Evolutionary conservation across 1,140 invertebrate species (phyloP).

Genomic region (Neodiprion fabricii): DNA sequence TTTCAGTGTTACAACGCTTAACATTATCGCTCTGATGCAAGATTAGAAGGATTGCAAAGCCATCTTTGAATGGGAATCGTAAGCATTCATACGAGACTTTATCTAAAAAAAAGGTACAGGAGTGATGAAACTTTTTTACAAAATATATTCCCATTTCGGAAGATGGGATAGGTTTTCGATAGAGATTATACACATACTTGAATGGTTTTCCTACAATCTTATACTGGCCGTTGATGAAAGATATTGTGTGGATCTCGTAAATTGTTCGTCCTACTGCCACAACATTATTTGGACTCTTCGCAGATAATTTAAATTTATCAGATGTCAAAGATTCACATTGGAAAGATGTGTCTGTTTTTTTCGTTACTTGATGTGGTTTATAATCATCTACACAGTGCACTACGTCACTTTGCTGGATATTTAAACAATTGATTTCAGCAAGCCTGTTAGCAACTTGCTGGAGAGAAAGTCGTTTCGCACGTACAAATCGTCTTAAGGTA

Average conservation of each 20-base stretch:
- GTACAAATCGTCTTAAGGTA: conserved; percentile 13
- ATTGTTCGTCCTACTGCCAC: background rate
- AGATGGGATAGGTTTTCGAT: background rate
- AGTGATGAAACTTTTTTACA: background rate
- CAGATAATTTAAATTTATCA: background rate
- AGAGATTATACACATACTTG: background rate
- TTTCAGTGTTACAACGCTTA: background rate
- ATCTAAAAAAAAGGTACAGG: background rate
- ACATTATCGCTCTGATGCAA: background rate
- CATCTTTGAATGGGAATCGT: background rate
- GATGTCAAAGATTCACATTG: background rate
- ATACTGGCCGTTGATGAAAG: background rate
- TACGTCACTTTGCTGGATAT: background rate
- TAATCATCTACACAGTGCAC: background rate
- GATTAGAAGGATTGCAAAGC: background rate
- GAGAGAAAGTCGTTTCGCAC: background rate
- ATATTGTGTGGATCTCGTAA: background rate
- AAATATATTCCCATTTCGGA: conserved; percentile 1
- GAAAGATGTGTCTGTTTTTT: background rate
- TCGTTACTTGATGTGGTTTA: background rate
- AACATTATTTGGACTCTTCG: background rate
- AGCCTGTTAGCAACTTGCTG: background rate
- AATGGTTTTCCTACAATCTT: background rate
- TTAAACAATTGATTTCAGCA: background rate
- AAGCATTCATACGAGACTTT: background rate